phyloP scores from a whole-genome alignment of 1,140 invertebrate species.

The Asobara japonica region DNA sequence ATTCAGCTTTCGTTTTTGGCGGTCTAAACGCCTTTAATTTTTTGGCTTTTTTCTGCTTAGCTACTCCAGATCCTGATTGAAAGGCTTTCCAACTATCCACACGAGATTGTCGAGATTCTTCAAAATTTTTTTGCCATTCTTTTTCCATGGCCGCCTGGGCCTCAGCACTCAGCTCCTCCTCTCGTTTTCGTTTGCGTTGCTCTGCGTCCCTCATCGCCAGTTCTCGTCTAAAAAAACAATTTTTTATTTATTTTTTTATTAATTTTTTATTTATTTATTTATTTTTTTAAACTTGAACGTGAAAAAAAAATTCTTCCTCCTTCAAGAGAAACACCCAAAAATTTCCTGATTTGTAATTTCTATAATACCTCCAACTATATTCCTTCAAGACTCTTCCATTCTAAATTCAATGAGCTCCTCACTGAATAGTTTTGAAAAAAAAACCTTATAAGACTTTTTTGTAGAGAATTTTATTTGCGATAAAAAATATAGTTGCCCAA shows the following conservation, averaged over 20 bases:
- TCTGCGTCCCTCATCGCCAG: conserved; percentile 90
- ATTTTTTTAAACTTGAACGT: too few relatives aligned
- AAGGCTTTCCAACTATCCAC: conserved; percentile 97
- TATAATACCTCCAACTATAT: too few relatives aligned
- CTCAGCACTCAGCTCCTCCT: conserved; percentile 92
- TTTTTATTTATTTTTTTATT: neutral
- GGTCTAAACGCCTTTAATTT: conserved; percentile 87
- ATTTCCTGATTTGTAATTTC: too few relatives aligned
- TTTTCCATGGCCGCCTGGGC: conserved; percentile 88
- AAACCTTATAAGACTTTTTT: too few relatives aligned
- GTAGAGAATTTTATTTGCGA: too few relatives aligned
- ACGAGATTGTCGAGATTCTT: conserved; percentile 92
- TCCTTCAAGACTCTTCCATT: too few relatives aligned
- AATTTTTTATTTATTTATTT: too few relatives aligned
- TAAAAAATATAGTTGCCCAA: too few relatives aligned
- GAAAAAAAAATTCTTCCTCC: too few relatives aligned
- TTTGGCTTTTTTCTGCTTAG: conserved; percentile 79
- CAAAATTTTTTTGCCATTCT: conserved; percentile 98
- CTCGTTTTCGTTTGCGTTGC: conserved; percentile 93
- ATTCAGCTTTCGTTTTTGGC: conserved; percentile 95
- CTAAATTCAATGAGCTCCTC: too few relatives aligned
- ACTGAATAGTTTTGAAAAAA: too few relatives aligned
- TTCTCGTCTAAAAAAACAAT: conserved; percentile 67
- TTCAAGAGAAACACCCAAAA: too few relatives aligned
- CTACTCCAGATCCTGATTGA: conserved; percentile 77